A percentile compares a stretch with the other conserved stretches of the same genome.
phyloP scores from a whole-genome alignment of 2,888 invertebrate genomes.

The Perithous albicinctus region DNA sequence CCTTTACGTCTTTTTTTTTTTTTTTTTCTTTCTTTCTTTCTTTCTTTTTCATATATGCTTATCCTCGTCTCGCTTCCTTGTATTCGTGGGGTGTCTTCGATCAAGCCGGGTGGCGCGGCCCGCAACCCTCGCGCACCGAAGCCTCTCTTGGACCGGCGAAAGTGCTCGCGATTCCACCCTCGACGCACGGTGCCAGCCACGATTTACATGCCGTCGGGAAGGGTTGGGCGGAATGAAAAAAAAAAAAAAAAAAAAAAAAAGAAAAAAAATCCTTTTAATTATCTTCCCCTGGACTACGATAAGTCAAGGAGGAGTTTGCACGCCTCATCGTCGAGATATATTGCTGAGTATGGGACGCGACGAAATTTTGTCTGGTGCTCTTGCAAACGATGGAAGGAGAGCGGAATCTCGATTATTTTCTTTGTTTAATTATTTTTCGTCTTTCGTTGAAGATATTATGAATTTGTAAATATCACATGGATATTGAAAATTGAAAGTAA shows the following conservation, averaged over 20 bases:
- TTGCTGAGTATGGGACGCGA: conserved; percentile 17
- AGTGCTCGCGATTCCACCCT: conserved; percentile 43
- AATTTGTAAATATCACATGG: too few species aligned
- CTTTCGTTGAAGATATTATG: too few species aligned
- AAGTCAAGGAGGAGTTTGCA: conserved; percentile 66
- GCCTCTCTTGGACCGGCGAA: too few species aligned
- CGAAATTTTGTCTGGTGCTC: neutral
- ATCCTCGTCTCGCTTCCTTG: conserved; percentile 40
- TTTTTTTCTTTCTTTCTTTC: conserved; percentile 1
- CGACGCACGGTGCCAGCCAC: conserved; percentile 43
- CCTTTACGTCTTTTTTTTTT: conserved; percentile 57
- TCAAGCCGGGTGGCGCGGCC: conserved; percentile 59
- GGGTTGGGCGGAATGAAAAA: conserved; percentile 33
- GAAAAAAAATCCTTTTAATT: conserved; percentile 69
- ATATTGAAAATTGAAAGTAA: too few species aligned
- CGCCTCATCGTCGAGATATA: conserved; percentile 32
- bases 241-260: conserved; percentile 19
- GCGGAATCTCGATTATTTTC: neutral
- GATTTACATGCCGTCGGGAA: conserved; percentile 68
- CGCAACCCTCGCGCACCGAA: conserved; percentile 41
- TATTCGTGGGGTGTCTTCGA: conserved; percentile 61
- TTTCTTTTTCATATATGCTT: too few species aligned
- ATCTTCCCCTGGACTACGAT: conserved; percentile 64
- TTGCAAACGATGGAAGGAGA: neutral
- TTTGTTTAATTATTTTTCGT: neutral